Evolutionary conservation across 2,888 invertebrate species (phyloP).

Genomic region (Lottia scabra): DNA sequence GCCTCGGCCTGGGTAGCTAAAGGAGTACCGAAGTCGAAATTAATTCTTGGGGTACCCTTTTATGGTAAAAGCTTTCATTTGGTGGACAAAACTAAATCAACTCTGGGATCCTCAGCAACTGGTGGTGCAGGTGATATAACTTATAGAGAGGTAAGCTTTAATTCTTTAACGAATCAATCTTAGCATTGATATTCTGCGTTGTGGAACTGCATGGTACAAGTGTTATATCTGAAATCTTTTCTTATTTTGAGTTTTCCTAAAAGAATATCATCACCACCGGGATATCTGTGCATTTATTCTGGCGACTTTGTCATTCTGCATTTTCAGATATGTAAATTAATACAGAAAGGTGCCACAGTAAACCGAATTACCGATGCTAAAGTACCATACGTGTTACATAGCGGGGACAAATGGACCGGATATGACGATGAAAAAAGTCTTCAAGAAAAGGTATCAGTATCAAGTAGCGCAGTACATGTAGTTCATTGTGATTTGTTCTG

Average conservation of each 20-base stretch:
- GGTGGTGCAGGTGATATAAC: conserved; percentile 36
- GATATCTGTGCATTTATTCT: too few relatives aligned
- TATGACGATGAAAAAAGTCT: conserved; percentile 31
- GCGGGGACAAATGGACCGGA: conserved; percentile 26
- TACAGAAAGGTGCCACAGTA: conserved; percentile 1
- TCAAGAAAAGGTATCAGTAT: conserved; percentile 20
- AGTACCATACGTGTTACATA: conserved; percentile 75
- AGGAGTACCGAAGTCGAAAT: conserved; percentile 90
- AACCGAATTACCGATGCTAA: conserved; percentile 62
- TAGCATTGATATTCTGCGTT: too few relatives aligned
- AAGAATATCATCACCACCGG: too few relatives aligned
- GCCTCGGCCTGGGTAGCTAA: conserved; percentile 64
- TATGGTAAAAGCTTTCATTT: conserved; percentile 92
- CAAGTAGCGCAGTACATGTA: too few relatives aligned
- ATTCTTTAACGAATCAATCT: too few relatives aligned
- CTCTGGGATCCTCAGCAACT: conserved; percentile 31
- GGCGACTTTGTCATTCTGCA: too few relatives aligned
- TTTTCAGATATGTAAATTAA: conserved; percentile 25
- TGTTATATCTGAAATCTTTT: too few relatives aligned
- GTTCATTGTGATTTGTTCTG: too few relatives aligned
- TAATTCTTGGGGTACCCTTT: conserved; percentile 93
- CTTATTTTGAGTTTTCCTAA: too few relatives aligned
- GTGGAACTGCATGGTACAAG: too few relatives aligned
- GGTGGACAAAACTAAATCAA: conserved; percentile 71
- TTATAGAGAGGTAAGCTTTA: conserved; percentile 44